Percentiles rank a stretch among this genome's conserved stretches.
phyloP scores from a whole-genome alignment of 1,140 invertebrate species.

The Penaeus chinensis region DNA sequence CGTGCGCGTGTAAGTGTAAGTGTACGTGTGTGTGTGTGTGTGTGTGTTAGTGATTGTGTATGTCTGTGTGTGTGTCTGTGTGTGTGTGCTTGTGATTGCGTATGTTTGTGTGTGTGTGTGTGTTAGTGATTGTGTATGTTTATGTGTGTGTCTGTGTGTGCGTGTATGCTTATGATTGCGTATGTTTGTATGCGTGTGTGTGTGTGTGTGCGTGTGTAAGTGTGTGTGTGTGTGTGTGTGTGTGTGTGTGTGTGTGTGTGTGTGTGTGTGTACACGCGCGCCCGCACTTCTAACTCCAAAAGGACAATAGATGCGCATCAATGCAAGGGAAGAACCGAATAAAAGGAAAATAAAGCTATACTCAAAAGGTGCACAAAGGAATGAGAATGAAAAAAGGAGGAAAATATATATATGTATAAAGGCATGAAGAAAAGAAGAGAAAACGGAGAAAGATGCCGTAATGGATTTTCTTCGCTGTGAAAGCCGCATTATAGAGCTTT shows the following conservation, averaged over 20 bases:
- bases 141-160: neutral
- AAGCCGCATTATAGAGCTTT: too few species aligned
- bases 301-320: too few species aligned
- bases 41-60: neutral
- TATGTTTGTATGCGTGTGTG: neutral
- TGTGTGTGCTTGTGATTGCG: neutral
- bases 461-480: too few species aligned
- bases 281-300: neutral
- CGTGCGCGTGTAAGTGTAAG: neutral
- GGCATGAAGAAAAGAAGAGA: too few species aligned
- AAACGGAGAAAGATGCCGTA: too few species aligned
- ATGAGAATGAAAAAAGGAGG: too few species aligned
- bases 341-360: too few species aligned
- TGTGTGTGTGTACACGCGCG: constrained; percentile 3
- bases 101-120: constrained; percentile 7
- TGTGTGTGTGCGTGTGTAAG: neutral
- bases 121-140: neutral
- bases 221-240: constrained; percentile 23
- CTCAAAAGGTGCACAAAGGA: too few species aligned
- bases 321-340: neutral
- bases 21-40: neutral
- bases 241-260: constrained; percentile 13
- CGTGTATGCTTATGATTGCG: neutral
- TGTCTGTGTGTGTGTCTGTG: neutral
- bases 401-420: too few species aligned